phyloP scores from a whole-genome alignment of 1,140 invertebrate species.

The Conus ventricosus region DNA sequence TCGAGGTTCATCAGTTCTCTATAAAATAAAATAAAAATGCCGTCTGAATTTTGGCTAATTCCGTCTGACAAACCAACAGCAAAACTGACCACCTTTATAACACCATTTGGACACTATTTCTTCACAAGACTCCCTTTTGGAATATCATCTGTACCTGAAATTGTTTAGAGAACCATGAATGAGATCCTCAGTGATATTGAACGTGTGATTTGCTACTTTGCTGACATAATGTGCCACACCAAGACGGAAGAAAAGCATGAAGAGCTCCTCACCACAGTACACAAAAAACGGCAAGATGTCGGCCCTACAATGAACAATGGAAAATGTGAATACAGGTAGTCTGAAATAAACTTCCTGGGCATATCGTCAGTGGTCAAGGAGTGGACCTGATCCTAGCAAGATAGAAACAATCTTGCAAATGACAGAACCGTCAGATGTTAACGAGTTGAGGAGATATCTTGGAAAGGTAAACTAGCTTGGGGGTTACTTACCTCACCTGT shows the following conservation, averaged over 20 bases:
- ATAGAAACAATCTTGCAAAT: constrained; percentile 41
- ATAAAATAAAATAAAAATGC: neutral
- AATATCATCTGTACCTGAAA: constrained; percentile 42
- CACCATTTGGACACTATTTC: neutral
- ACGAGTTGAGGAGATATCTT: too few relatives aligned
- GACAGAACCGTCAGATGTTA: constrained; percentile 9
- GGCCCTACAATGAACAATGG: too few relatives aligned
- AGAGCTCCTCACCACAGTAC: constrained; percentile 29
- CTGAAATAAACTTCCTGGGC: constrained; percentile 12
- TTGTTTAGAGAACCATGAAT: constrained; percentile 18
- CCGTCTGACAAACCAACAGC: constrained; percentile 90
- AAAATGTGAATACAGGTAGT: too few relatives aligned
- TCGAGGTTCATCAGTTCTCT: too few relatives aligned
- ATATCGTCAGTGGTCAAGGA: constrained; percentile 22
- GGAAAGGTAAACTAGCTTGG: constrained; percentile 42
- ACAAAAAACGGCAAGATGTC: constrained; percentile 41
- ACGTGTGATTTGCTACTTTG: constrained; percentile 31
- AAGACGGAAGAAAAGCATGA: constrained; percentile 43
- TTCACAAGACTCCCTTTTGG: constrained; percentile 40
- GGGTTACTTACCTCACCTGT: constrained; percentile 53
- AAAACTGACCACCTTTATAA: constrained; percentile 82
- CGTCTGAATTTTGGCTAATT: constrained; percentile 89
- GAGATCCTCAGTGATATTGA: constrained; percentile 33
- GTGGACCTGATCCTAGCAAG: constrained; percentile 7
- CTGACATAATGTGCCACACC: constrained; percentile 48